phyloP scores from a whole-genome alignment of 2,113 vertebrate genomes.

The Oreochromis tanganicae region DNA sequence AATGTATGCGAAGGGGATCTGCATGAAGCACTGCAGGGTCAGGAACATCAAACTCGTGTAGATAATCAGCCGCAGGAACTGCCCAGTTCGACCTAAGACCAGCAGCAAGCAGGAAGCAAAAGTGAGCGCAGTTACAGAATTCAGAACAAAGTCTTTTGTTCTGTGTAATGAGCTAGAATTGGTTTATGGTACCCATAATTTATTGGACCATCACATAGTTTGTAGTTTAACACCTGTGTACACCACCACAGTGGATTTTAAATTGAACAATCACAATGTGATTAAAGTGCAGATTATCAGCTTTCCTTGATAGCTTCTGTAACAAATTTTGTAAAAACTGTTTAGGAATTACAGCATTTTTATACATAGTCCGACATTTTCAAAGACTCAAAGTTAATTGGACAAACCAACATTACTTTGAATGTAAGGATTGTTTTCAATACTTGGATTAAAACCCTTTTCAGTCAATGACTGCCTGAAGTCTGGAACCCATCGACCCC shows the following conservation, averaged over 20 bases:
- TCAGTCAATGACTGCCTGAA: background rate
- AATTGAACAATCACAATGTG: background rate
- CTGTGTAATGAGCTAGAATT: background rate
- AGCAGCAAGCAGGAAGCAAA: background rate
- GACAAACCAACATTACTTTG: background rate
- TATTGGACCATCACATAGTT: background rate
- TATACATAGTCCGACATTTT: background rate
- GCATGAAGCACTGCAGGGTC: slow-evolving; percentile 69
- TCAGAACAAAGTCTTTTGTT: background rate
- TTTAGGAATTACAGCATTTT: background rate
- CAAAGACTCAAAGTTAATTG: background rate
- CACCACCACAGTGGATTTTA: background rate
- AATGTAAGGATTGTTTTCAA: background rate
- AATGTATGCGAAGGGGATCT: slow-evolving; percentile 66
- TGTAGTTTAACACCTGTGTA: background rate
- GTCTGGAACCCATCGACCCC: no score
- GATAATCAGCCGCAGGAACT: slow-evolving; percentile 53
- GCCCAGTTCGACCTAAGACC: slow-evolving; percentile 56
- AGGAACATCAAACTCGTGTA: slow-evolving; percentile 68
- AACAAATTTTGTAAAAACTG: background rate
- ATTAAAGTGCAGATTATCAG: background rate
- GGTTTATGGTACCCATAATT: background rate
- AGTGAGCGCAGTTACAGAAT: background rate
- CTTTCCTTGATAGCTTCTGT: background rate
- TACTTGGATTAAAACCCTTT: background rate